A percentile compares a stretch with the other conserved stretches of the same genome.
phyloP scores from a whole-genome alignment of 2,888 invertebrate genomes.

The Digitonthophagus gazella region DNA sequence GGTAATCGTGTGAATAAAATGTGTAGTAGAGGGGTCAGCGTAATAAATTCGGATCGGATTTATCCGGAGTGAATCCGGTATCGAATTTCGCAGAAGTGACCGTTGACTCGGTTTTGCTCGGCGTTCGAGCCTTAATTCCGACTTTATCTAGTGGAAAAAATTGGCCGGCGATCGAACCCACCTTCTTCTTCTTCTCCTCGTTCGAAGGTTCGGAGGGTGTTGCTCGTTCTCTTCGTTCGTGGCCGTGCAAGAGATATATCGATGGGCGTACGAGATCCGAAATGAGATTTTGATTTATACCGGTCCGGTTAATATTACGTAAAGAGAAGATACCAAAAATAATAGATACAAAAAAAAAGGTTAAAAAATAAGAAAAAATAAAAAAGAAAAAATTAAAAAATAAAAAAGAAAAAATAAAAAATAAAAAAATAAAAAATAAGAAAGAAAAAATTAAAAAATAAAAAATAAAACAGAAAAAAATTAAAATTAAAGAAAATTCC shows the following conservation, averaged over 20 bases:
- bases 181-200: not conserved
- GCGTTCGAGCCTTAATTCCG: slow-evolving; percentile 28
- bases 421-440: no score
- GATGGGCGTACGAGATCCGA: slow-evolving; percentile 39
- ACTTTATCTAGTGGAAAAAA: slow-evolving; percentile 34
- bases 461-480: no score
- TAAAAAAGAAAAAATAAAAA: no score
- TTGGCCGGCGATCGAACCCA: slow-evolving; percentile 18
- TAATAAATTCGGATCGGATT: not conserved
- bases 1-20: not conserved
- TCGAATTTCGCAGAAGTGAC: slow-evolving; percentile 1
- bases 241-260: slow-evolving; percentile 34
- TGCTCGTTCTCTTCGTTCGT: not conserved
- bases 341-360: not conserved
- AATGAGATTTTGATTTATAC: slow-evolving; percentile 41
- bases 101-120: slow-evolving; percentile 15
- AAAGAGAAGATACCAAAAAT: slow-evolving; percentile 12
- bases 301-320: slow-evolving; percentile 31
- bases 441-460: no score
- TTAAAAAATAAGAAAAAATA: not conserved
- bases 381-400: not conserved
- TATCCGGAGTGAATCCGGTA: not conserved
- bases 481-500: no score
- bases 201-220: slow-evolving; percentile 2
- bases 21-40: not conserved